Percentiles rank a stretch among this genome's conserved stretches.
Evolutionary conservation across 1,140 invertebrate genomes (phyloP).

Genomic region (Pseudomyrmex dendroicus): DNA sequence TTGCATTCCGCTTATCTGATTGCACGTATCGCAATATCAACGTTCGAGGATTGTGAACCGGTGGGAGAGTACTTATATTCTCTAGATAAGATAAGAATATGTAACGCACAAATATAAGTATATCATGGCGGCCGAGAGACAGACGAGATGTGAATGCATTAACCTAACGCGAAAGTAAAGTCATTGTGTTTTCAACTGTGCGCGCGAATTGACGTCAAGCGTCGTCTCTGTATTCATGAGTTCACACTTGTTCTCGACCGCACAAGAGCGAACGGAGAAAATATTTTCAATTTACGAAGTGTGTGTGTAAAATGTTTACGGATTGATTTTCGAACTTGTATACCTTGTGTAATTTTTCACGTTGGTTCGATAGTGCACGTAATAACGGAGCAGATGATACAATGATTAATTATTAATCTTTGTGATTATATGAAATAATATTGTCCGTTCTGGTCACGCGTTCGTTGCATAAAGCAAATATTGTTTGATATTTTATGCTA

Average conservation of each 20-base stretch:
- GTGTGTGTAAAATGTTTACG: constrained; percentile 5
- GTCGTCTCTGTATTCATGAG: background rate
- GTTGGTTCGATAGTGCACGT: background rate
- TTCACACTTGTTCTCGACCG: background rate
- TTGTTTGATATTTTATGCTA: background rate
- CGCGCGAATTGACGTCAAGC: background rate
- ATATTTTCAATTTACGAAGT: background rate
- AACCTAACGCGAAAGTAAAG: background rate
- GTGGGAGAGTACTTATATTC: background rate
- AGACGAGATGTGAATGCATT: background rate
- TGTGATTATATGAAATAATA: background rate
- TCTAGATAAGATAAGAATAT: constrained; percentile 3
- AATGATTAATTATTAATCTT: constrained; percentile 19
- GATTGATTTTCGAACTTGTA: background rate
- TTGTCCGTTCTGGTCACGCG: constrained; percentile 17
- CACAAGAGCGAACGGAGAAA: background rate
- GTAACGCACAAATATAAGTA: background rate
- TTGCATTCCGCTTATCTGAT: constrained; percentile 17
- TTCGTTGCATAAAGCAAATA: background rate
- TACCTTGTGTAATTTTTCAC: constrained; percentile 1
- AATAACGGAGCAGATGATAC: background rate
- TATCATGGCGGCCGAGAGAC: background rate
- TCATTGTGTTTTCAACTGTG: background rate
- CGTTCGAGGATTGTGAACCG: constrained; percentile 9
- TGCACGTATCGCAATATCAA: constrained; percentile 3